These are phyloP conservation scores for Gnatocerus cornutus DNA, from an alignment of 2,888 invertebrate species.

Conservation along the genomic window DNA sequence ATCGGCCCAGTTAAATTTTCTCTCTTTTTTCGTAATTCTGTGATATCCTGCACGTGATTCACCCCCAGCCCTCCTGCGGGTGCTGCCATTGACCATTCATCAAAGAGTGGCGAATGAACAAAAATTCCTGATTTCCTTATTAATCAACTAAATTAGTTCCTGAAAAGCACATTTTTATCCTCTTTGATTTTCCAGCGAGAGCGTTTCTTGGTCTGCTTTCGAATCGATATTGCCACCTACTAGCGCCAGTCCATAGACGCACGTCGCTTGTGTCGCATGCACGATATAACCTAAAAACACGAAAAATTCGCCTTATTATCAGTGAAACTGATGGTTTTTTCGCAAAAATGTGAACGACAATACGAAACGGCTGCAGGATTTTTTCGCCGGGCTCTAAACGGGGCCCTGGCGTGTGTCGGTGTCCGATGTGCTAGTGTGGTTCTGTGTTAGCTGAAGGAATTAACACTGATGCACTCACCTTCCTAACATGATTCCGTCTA, in stretches of 20 bases:
- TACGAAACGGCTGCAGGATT: conserved; percentile 1
- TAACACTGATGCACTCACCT: conserved; percentile 52
- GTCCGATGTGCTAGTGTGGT: conserved; percentile 54
- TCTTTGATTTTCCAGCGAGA: conserved; percentile 32
- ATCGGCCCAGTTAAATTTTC: conserved; percentile 19
- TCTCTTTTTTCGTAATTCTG: conserved; percentile 24
- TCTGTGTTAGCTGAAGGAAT: conserved; percentile 57
- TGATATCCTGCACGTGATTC: conserved; percentile 52
- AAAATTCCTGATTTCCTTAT: background rate
- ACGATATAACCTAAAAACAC: conserved; percentile 62
- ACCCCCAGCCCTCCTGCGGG: conserved; percentile 4
- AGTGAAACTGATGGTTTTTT: conserved; percentile 35
- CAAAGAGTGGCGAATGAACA: background rate
- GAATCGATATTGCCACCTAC: conserved; percentile 59
- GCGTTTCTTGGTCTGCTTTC: conserved; percentile 46
- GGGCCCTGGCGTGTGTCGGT: conserved; percentile 51
- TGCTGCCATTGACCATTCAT: background rate
- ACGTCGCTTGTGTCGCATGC: conserved; percentile 62
- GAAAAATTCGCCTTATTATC: conserved; percentile 41
- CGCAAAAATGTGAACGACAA: conserved; percentile 30
- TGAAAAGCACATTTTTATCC: background rate
- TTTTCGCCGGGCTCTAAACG: conserved; percentile 5
- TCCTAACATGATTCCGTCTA: conserved; percentile 68
- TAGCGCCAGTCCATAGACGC: conserved; percentile 66
- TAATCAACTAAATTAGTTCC: background rate